phyloP scores from a whole-genome alignment of 2,888 invertebrate species.

The Thera obeliscata region DNA sequence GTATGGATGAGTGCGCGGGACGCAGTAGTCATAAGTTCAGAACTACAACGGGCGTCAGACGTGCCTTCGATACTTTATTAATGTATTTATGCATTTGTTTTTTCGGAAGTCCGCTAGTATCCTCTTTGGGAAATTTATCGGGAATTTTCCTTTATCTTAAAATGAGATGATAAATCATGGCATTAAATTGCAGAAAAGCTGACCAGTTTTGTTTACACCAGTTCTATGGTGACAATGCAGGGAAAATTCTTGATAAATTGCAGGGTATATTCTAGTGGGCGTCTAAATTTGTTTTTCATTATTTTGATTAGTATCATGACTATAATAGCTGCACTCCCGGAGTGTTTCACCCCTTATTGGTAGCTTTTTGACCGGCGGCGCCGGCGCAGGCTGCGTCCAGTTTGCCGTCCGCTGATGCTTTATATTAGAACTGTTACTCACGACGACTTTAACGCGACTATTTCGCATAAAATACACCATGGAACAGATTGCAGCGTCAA shows the following conservation, averaged over 20 bases:
- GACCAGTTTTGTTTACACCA: too few relatives aligned
- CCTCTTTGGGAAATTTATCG: neutral
- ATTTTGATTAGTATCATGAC: constrained; percentile 47
- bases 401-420: constrained; percentile 35
- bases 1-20: constrained; percentile 59
- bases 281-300: constrained; percentile 43
- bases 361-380: constrained; percentile 55
- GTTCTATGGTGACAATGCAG: too few relatives aligned
- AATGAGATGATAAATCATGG: too few relatives aligned
- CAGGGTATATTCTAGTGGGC: constrained; percentile 7
- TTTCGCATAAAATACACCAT: neutral
- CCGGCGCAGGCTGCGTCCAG: constrained; percentile 47
- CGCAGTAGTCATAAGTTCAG: constrained; percentile 59
- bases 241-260: neutral
- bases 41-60: constrained; percentile 70
- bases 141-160: too few relatives aligned
- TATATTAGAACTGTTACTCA: constrained; percentile 10
- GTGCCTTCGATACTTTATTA: constrained; percentile 66
- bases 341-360: constrained; percentile 67
- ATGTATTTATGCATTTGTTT: constrained; percentile 70
- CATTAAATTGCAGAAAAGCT: neutral
- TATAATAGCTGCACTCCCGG: constrained; percentile 51
- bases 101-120: constrained; percentile 11
- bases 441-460: constrained; percentile 4
- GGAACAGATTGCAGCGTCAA: neutral